Conservation (phyloP, 2,113 vertebrate species). For the Numida meleagris region DNA sequence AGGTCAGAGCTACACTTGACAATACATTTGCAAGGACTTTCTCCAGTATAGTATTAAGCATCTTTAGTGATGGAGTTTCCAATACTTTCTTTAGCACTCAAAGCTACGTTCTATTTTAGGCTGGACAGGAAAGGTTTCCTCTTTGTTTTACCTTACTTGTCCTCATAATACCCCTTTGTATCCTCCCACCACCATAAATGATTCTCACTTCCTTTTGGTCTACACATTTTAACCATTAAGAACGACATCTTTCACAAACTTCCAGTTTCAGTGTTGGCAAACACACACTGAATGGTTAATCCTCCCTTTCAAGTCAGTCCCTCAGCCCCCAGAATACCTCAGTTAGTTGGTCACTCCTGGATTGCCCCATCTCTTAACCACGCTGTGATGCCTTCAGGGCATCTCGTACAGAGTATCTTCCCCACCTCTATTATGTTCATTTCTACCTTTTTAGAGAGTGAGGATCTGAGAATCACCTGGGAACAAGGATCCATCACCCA, state of each 20-base stretch:
- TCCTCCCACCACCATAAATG: neutral
- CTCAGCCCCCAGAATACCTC: constrained; percentile 6
- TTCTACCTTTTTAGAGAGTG: neutral
- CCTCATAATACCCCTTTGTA: constrained; percentile 1
- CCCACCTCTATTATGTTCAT: neutral
- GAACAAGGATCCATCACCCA: neutral
- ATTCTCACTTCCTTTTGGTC: neutral
- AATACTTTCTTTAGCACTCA: neutral
- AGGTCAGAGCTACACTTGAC: neutral
- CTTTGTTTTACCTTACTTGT: constrained; percentile 17
- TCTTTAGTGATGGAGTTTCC: constrained; percentile 5
- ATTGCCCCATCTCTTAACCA: neutral
- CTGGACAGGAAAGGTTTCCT: constrained; percentile 12
- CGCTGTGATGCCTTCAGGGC: neutral
- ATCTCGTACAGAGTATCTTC: neutral
- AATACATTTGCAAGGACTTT: neutral
- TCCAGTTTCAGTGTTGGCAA: neutral
- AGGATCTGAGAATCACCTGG: neutral
- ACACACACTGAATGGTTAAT: constrained; percentile 8
- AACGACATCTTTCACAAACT: neutral
- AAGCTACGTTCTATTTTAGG: constrained; percentile 7
- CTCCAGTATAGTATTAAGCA: neutral
- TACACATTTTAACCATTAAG: constrained; percentile 19
- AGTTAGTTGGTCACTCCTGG: neutral
- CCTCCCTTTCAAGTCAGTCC: constrained; percentile 16